Conservation (phyloP, 2,797 vertebrate genomes). For the Enteromius afrohamiltoni region DNA sequence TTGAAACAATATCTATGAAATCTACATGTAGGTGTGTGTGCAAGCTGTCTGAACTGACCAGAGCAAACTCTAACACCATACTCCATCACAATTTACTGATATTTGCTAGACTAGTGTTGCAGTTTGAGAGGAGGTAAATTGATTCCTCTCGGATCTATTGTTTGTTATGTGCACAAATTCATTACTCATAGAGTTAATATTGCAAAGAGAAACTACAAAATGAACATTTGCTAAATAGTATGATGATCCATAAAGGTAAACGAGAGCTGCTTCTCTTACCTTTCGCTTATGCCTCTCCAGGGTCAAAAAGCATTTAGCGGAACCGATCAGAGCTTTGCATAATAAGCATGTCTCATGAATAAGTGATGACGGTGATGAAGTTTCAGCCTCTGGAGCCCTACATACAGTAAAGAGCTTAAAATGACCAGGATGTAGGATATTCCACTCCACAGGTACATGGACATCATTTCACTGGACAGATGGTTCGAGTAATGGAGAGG, state of each 20-base stretch:
- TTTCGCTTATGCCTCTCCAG: conserved; percentile 35
- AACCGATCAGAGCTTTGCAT: conserved; percentile 44
- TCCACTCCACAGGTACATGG: conserved; percentile 43
- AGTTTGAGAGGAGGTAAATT: background rate
- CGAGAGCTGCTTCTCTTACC: conserved; percentile 26
- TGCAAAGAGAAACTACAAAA: background rate
- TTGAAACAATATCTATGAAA: background rate
- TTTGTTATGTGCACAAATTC: conserved; percentile 6
- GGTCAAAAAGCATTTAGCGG: conserved; percentile 43
- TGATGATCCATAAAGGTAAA: background rate
- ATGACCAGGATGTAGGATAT: conserved; percentile 47
- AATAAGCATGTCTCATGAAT: conserved; percentile 54
- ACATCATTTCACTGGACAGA: conserved; percentile 13
- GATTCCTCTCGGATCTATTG: background rate
- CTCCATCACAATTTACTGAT: background rate
- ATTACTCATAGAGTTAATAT: background rate
- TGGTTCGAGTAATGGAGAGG: background rate
- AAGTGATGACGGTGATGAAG: conserved; percentile 51
- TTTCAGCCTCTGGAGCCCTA: conserved; percentile 39
- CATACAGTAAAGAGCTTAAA: conserved; percentile 40
- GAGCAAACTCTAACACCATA: background rate
- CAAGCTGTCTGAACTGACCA: background rate
- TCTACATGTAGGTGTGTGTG: background rate
- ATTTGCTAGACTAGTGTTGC: background rate
- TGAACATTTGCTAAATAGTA: background rate